These are phyloP conservation scores for Menidia menidia DNA, from an alignment of 2,797 vertebrate species.

Conservation along the genomic window DNA sequence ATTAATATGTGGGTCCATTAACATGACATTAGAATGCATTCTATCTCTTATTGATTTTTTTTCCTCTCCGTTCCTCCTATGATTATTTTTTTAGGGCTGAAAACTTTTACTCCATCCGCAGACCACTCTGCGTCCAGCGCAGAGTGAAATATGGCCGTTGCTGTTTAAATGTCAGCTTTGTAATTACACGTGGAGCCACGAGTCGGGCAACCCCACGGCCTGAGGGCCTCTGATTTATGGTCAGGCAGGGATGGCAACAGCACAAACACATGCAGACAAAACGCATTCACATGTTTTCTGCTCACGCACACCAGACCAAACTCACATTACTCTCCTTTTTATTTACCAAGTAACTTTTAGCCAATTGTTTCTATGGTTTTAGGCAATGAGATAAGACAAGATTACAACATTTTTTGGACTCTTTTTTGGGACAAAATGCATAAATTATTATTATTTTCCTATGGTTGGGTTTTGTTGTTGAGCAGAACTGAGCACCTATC, in stretches of 20 bases:
- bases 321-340: slow-evolving; percentile 28
- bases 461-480: too few species aligned
- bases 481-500: too few species aligned
- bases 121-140: slow-evolving; percentile 68
- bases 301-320: slow-evolving; percentile 27
- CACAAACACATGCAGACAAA: slow-evolving; percentile 63
- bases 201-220: slow-evolving; percentile 68
- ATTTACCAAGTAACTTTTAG: slow-evolving; percentile 16
- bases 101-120: slow-evolving; percentile 78
- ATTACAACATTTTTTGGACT: not conserved
- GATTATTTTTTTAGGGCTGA: slow-evolving; percentile 59
- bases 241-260: slow-evolving; percentile 61
- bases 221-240: slow-evolving; percentile 78
- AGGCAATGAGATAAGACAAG: slow-evolving; percentile 11
- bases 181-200: slow-evolving; percentile 80
- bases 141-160: slow-evolving; percentile 80
- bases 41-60: slow-evolving; percentile 81
- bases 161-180: slow-evolving; percentile 86
- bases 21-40: slow-evolving; percentile 87
- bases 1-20: slow-evolving; percentile 88
- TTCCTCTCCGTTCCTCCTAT: slow-evolving; percentile 33
- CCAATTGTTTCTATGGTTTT: slow-evolving; percentile 16
- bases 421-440: not conserved
- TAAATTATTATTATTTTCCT: too few species aligned
- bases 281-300: slow-evolving; percentile 39